Percentiles rank a stretch among this genome's conserved stretches.
Evolutionary conservation across 92 coral and sea anemone genomes (phyloP).

Genomic region (Epizoanthus ramosus): DNA sequence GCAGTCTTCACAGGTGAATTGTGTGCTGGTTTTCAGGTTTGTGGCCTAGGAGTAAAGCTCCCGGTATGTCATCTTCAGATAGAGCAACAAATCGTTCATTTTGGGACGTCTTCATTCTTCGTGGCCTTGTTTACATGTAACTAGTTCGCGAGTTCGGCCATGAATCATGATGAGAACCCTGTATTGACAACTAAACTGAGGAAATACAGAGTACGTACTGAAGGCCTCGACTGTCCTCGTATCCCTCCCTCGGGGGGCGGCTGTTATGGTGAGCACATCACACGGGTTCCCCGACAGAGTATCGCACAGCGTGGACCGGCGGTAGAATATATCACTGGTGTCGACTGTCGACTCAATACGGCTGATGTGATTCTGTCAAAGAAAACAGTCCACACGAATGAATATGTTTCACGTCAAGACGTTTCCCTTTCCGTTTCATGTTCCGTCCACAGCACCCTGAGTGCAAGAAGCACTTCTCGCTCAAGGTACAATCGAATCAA

Average conservation of each 20-base stretch:
- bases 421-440: neutral
- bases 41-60: too few relatives aligned
- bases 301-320: slow-evolving; percentile 86
- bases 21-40: too few relatives aligned
- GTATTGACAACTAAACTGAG: too few relatives aligned
- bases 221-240: slow-evolving; percentile 58
- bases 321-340: slow-evolving; percentile 75
- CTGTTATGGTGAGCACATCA: slow-evolving; percentile 95
- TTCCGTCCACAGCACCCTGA: neutral
- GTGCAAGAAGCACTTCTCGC: too few relatives aligned
- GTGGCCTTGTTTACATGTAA: too few relatives aligned
- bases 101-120: too few relatives aligned
- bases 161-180: too few relatives aligned
- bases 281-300: slow-evolving; percentile 93
- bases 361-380: slow-evolving; percentile 68
- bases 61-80: too few relatives aligned
- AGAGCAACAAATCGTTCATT: too few relatives aligned
- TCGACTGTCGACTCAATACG: slow-evolving; percentile 79
- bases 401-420: neutral
- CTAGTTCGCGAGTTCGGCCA: too few relatives aligned
- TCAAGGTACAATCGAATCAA: too few relatives aligned
- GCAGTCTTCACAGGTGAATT: too few relatives aligned
- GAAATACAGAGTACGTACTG: slow-evolving; percentile 52
- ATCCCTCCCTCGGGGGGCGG: slow-evolving; percentile 73
- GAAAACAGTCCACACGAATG: neutral